Base-by-base conservation (phyloP, 2,888 invertebrate species). In the Macaria notata region DNA sequence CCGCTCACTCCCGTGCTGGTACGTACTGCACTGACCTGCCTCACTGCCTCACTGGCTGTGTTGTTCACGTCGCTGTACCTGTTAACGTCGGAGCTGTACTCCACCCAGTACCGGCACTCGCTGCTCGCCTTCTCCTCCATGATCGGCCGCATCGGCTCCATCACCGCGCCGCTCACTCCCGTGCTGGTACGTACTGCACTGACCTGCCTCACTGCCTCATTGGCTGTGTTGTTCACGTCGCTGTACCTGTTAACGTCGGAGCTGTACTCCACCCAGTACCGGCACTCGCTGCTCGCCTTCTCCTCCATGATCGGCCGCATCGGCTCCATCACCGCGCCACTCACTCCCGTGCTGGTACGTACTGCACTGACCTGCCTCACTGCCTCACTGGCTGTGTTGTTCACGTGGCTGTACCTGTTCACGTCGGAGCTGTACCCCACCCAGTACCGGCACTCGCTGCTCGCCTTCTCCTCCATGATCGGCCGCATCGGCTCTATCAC, bases 391-490 rank as follows among this genome's bases (percentile, higher is more conserved):
- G 41, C 9, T 41, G 6, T 5, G 41, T 8, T 4, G 3, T 36
- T 4, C 4, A 7, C 33, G n/a, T n/a, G n/a, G n/a, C n/a, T n/a
- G n/a, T 95, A 95, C 77, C 88, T 94, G 68, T 94, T 89, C 73
- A 94, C 95, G 0, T 93, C 95, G 4, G 95, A 95, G 83, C 89
- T 95, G 72, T 95, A 95, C 76, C 95, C 95, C 3, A 95, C 95
- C 29, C 92, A 93, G 72, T 89, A 94, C 62, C 88, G 95, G 0
- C 95, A 95, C 79, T 93, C 93, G 45, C 83, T 95, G 61, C 89
- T 95, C 36, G 94, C 94, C 3, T 92, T 94, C 67, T 95, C 95
- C 66, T 95, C 95, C 9, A 95, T 95, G 94, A 89, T 93, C 94
- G 0, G 86, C 93, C 59, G 93, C 94, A 47, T 94, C 94, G 75